Evolutionary conservation across 2,888 invertebrate genomes (phyloP).

Genomic region (Diarsia brunnea): DNA sequence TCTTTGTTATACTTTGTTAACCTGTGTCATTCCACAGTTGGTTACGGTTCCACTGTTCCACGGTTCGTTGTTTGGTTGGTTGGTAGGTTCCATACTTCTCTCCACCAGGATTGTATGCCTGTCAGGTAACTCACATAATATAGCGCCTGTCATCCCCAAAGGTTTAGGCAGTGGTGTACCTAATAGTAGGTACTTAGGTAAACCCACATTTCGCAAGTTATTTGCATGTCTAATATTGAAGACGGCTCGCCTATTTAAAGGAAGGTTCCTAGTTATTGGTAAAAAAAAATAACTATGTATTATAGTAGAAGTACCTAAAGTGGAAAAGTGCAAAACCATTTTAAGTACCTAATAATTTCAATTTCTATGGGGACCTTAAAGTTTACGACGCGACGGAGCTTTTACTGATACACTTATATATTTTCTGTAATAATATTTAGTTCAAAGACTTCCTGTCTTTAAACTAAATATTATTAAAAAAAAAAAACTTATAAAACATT

Average conservation of each 20-base stretch:
- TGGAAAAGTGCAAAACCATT: background rate
- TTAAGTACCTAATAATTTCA: background rate
- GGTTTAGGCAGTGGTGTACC: background rate
- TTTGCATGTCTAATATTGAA: background rate
- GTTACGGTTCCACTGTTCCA: too few relatives aligned
- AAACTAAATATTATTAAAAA: conserved; percentile 1
- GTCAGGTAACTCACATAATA: background rate
- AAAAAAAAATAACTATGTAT: background rate
- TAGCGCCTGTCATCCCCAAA: background rate
- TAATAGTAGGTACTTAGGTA: background rate
- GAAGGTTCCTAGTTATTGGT: background rate
- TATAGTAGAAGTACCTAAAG: background rate
- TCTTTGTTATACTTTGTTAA: too few relatives aligned
- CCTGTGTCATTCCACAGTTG: background rate
- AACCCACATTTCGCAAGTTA: background rate
- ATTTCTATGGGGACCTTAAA: background rate
- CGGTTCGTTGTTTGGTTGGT: too few relatives aligned
- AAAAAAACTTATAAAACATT: conserved; percentile 15
- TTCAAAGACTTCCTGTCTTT: too few relatives aligned
- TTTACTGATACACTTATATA: background rate
- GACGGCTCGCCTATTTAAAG: background rate
- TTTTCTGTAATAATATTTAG: too few relatives aligned
- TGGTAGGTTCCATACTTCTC: too few relatives aligned
- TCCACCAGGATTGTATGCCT: too few relatives aligned
- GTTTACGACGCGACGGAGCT: background rate